Conservation (phyloP, 1,140 invertebrate genomes). For the Phymorhynchus buccinoides region DNA sequence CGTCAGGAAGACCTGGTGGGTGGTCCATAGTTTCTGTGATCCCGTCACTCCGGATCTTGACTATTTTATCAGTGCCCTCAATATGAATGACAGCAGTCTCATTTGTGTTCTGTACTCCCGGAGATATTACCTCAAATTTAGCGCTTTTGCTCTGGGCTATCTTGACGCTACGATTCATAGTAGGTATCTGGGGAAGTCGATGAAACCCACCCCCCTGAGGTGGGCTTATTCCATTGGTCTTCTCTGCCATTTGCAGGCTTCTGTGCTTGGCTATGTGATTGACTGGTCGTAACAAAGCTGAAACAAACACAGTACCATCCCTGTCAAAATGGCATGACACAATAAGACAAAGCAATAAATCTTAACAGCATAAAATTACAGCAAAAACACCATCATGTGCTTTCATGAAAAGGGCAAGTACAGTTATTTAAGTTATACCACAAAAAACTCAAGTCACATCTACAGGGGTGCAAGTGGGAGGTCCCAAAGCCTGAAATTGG, state of each 20-base stretch:
- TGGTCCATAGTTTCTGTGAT: constrained; percentile 45
- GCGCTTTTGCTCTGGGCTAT: constrained; percentile 68
- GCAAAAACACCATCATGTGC: too few relatives aligned
- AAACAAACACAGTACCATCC: not conserved
- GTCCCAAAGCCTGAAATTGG: too few relatives aligned
- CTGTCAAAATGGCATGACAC: not conserved
- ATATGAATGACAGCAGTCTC: constrained; percentile 56
- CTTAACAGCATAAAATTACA: not conserved
- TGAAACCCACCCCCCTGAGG: constrained; percentile 50
- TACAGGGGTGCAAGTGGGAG: too few relatives aligned
- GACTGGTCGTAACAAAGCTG: not conserved
- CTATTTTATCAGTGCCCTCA: constrained; percentile 60
- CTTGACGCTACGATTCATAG: constrained; percentile 58
- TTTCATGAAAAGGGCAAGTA: too few relatives aligned
- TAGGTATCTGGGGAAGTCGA: constrained; percentile 65
- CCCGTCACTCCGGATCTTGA: constrained; percentile 52
- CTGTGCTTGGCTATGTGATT: not conserved
- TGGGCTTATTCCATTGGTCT: constrained; percentile 31
- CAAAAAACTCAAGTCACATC: too few relatives aligned
- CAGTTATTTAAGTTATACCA: too few relatives aligned
- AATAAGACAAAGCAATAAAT: not conserved
- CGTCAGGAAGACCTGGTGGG: not conserved
- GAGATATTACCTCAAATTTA: constrained; percentile 38
- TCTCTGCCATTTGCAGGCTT: not conserved
- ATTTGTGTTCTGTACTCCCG: constrained; percentile 29